Conservation (phyloP, 2,113 vertebrate genomes). For the Eupsittula cactorum region DNA sequence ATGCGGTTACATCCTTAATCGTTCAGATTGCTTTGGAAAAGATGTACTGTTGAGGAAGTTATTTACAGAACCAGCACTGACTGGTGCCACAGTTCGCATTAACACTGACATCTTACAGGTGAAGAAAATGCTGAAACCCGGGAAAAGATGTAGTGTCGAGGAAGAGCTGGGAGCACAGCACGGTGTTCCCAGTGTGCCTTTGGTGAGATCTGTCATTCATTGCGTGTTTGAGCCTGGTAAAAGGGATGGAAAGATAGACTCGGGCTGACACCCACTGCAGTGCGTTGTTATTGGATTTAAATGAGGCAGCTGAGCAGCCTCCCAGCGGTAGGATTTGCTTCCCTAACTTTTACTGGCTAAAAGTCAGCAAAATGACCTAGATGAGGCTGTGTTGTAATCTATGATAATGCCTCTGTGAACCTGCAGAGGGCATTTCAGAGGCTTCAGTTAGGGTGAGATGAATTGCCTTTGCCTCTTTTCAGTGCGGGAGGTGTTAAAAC, state of each 20-base stretch:
- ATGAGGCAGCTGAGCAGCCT: neutral
- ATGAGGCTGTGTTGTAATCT: neutral
- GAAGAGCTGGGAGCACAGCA: neutral
- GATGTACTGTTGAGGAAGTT: neutral
- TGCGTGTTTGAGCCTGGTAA: neutral
- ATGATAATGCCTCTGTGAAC: neutral
- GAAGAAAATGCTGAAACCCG: neutral
- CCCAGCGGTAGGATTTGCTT: neutral
- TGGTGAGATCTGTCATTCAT: neutral
- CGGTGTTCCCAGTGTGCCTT: neutral
- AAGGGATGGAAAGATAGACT: neutral
- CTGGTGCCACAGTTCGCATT: neutral
- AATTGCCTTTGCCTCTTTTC: neutral
- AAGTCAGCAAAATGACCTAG: neutral
- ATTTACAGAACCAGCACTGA: neutral
- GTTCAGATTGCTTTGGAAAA: neutral
- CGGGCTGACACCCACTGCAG: neutral
- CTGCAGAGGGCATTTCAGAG: neutral
- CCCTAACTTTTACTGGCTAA: neutral
- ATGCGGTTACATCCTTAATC: neutral
- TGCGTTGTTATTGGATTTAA: fast-evolving
- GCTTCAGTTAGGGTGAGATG: neutral
- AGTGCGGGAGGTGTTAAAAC: neutral
- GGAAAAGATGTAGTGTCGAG: neutral
- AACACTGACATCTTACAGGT: neutral